Base-by-base conservation (phyloP, 2,888 invertebrate species). In the Rhamnusium bicolor region DNA sequence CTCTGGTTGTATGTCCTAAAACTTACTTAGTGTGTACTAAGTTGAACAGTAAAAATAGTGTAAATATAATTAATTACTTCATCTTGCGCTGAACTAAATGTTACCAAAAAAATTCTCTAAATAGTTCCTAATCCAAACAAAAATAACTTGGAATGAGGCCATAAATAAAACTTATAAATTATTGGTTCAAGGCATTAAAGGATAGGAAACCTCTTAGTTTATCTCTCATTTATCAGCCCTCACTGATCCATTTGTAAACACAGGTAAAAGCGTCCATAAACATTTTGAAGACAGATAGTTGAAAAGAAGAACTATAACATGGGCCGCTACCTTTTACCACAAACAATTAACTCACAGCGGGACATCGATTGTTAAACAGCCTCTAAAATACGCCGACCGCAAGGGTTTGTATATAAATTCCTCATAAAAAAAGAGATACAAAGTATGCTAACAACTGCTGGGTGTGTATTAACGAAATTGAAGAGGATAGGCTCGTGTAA, bases 241-340 rank as follows among this genome's bases (percentile, higher is more conserved):
- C 53, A 27, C 27, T 60, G 74, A 76, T 77, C 78, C 80, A 80
- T 80, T 79, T 79, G 79, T 81, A 79, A 80, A 79, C 80, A 78
- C 79, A 78, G 81, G 81, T 81, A 80, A 81, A 77, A 76, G 75
- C 76, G 61, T 53, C 77, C 77, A 78, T 78, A 80, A 80, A 80
- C 78, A 81, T 79, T 74, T 74, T 71, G 32, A 68, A 68, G 66
- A 76, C 69, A 60, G 67, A 67, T 54, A 56, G 56, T 61, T 19
- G 51, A 68, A 67, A 73, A 61, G 68, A 62, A 27, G 69, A 53
- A 72, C 56, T 62, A 58, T 73, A 69, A 58, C 53, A 63, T 54
- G 49, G 32, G n/a, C 58, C 16, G 72, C 74, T 73, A 73, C 74
- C 74, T 74, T 70, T 73, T 71, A 70, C 74, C 77, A 77, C 72